phyloP scores from a whole-genome alignment of 2,113 vertebrate genomes.

The Tor tambroides region DNA sequence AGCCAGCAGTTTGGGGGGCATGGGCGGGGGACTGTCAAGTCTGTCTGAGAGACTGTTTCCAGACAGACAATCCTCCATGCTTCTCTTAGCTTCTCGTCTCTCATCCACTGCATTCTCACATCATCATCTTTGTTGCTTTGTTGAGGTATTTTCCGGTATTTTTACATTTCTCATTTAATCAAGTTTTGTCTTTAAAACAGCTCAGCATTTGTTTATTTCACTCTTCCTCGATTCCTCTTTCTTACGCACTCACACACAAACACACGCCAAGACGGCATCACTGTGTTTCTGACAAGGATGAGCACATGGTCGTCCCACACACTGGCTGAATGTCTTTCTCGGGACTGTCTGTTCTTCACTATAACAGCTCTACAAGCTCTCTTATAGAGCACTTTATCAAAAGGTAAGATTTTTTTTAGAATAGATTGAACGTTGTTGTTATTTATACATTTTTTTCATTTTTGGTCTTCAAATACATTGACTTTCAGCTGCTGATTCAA shows the following conservation, averaged over 20 bases:
- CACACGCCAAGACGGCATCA: slow-evolving; percentile 7
- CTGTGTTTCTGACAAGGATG: slow-evolving; percentile 29
- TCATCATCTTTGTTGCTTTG: not conserved
- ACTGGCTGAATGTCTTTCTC: not conserved
- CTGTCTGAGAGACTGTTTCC: slow-evolving; percentile 56
- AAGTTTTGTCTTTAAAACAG: not conserved
- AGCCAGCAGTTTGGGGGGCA: slow-evolving; percentile 18
- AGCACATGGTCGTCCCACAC: slow-evolving; percentile 47
- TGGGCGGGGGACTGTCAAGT: slow-evolving; percentile 24
- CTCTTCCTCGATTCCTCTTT: slow-evolving; percentile 7
- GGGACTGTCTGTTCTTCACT: not conserved
- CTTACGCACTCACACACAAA: slow-evolving; percentile 7
- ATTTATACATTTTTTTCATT: not conserved
- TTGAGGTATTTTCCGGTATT: not conserved
- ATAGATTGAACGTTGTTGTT: not conserved
- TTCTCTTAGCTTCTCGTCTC: slow-evolving; percentile 19
- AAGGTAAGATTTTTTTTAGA: slow-evolving; percentile 42
- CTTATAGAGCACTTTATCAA: not conserved
- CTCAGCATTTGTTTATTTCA: slow-evolving; percentile 1
- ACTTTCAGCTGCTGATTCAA: not conserved
- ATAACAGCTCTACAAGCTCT: not conserved
- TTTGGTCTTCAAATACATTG: not conserved
- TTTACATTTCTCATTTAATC: not conserved
- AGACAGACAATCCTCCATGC: slow-evolving; percentile 49
- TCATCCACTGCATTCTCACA: slow-evolving; percentile 27